Percentiles rank a stretch among this genome's conserved stretches.
phyloP scores from a whole-genome alignment of 2,113 vertebrate species.

The Lichenostomus cassidix region DNA sequence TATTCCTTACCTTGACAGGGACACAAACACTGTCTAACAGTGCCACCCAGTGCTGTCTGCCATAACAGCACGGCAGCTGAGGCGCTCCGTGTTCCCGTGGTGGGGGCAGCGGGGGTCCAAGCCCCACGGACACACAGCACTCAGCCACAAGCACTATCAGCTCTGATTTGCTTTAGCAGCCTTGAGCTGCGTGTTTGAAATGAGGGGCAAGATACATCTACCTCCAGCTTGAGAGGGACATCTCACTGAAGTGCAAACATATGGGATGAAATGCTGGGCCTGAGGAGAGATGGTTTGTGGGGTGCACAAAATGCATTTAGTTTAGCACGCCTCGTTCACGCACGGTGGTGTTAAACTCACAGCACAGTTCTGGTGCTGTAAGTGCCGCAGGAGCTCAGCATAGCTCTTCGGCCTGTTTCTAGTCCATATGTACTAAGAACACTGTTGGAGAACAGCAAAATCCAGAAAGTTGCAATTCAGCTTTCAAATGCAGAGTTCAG shows the following conservation, averaged over 20 bases:
- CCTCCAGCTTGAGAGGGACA: background rate
- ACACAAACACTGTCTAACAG: slow-evolving; percentile 46
- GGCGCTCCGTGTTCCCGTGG: rapidly evolving
- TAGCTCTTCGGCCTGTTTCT: background rate
- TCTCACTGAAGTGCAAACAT: rapidly evolving
- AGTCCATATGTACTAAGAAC: rapidly evolving
- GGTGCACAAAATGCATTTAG: background rate
- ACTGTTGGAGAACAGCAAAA: background rate
- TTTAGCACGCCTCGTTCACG: rapidly evolving
- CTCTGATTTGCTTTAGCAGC: background rate
- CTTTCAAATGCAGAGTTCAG: background rate
- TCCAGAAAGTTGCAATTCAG: background rate
- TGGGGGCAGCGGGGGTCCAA: background rate
- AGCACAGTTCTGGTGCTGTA: rapidly evolving
- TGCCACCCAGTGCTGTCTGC: slow-evolving; percentile 61
- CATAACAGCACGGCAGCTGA: slow-evolving; percentile 18
- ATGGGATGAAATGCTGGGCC: background rate
- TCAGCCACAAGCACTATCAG: rapidly evolving
- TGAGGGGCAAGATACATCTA: rapidly evolving
- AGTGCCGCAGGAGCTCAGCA: rapidly evolving
- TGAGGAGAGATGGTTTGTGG: background rate
- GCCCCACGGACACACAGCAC: rapidly evolving
- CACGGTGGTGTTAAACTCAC: rapidly evolving
- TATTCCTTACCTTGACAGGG: slow-evolving; percentile 12
- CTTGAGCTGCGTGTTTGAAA: rapidly evolving